Evolutionary conservation across 92 coral and sea anemone species (phyloP).

Genomic region (Actinernus sp.): DNA sequence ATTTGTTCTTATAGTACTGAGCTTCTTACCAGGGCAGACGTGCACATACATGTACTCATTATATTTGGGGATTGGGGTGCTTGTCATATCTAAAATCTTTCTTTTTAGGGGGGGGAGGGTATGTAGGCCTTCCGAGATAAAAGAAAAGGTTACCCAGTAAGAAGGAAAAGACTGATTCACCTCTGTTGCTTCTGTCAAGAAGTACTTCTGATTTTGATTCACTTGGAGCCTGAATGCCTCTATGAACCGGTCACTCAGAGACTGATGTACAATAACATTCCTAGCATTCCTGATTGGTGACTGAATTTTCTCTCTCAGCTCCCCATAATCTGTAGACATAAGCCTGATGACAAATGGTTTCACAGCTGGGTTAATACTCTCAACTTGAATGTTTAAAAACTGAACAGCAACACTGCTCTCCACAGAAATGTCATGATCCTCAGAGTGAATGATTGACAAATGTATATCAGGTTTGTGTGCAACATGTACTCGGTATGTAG

Average conservation of each 20-base stretch:
- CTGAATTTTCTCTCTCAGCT: constrained; percentile 88
- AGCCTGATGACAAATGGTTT: constrained; percentile 89
- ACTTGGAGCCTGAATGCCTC: constrained; percentile 94
- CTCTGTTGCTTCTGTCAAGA: constrained; percentile 72
- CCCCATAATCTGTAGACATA: constrained; percentile 92
- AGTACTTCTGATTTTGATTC: constrained; percentile 79
- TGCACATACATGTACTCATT: too few relatives aligned
- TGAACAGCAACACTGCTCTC: constrained; percentile 90
- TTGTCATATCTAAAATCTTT: too few relatives aligned
- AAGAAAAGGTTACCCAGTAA: too few relatives aligned
- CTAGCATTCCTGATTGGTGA: constrained; percentile 98
- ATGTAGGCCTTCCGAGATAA: too few relatives aligned
- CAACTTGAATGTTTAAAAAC: constrained; percentile 85
- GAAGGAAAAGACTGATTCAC: constrained; percentile 64
- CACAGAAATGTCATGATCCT: constrained; percentile 91
- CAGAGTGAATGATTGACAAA: constrained; percentile 85
- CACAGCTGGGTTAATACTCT: constrained; percentile 89
- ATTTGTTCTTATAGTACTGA: too few relatives aligned
- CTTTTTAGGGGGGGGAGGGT: too few relatives aligned
- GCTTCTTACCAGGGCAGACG: too few relatives aligned
- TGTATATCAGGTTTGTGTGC: constrained; percentile 99
- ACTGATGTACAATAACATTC: constrained; percentile 94
- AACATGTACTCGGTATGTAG: constrained; percentile 84
- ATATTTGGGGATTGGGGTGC: too few relatives aligned
- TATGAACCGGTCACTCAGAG: constrained; percentile 94